Evolutionary conservation across 2,888 invertebrate genomes (phyloP).

Genomic region (Drosophila neutralis): DNA sequence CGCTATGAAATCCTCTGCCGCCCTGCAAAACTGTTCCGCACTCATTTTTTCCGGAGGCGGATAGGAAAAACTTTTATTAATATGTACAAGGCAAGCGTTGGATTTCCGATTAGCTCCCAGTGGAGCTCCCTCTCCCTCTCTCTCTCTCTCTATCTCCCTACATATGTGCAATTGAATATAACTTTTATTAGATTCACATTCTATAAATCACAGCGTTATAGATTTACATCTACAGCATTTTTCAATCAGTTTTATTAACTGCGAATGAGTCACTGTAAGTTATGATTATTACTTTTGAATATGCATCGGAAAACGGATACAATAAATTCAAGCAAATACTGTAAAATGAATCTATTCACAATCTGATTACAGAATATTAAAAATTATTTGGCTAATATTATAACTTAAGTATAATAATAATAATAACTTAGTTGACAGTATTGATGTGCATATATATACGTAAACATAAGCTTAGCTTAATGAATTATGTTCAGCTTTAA

Average conservation of each 20-base stretch:
- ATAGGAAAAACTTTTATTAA: slow-evolving; percentile 50
- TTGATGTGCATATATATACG: background rate
- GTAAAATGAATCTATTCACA: background rate
- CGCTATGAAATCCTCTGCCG: slow-evolving; percentile 35
- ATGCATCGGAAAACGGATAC: background rate
- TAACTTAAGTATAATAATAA: background rate
- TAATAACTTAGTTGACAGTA: background rate
- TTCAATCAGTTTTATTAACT: slow-evolving; percentile 5
- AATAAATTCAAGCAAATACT: background rate
- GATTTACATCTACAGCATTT: background rate
- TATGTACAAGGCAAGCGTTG: slow-evolving; percentile 25
- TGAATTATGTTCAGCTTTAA: background rate
- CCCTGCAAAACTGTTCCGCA: slow-evolving; percentile 45
- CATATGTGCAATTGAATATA: slow-evolving; percentile 25
- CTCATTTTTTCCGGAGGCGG: slow-evolving; percentile 26
- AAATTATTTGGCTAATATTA: background rate
- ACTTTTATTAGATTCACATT: slow-evolving; percentile 8
- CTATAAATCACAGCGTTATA: slow-evolving; percentile 5
- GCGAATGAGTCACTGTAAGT: background rate
- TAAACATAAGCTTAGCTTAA: background rate
- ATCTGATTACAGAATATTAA: background rate
- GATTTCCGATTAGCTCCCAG: slow-evolving; percentile 39
- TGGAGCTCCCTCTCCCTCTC: background rate
- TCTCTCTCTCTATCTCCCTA: background rate
- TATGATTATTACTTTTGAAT: background rate